Base-by-base conservation (phyloP, 2,113 vertebrate species). In the Carassius gibelio region DNA sequence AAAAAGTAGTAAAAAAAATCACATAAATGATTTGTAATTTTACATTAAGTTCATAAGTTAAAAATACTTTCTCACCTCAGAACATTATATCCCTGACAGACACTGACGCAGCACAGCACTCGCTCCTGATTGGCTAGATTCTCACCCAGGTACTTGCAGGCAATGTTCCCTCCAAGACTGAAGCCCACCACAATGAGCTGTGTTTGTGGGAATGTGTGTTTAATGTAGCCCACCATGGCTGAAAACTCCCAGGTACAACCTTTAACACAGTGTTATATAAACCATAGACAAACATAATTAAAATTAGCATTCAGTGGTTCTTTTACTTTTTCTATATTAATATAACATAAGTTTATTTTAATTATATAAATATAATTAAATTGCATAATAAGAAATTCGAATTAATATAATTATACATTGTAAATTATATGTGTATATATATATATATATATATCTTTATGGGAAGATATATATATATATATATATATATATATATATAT, bases 211-310 rank as follows among this genome's bases (percentile, higher is more conserved):
- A 96, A 98, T 0, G 94, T 91, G 91, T 95, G 96, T 94, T 95
- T 98, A 86, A 99, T 98, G 94, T 96, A 96, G 86, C 93, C 95
- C 15, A 99, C 97, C 98, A 99, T 99, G 85, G 97, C 95, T 21
- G 96, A 93, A 85, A 97, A 99, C 84, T 99, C 98, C 98, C 98
- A 99, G 0, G 98, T 99, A 90, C 98, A 99, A 57, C 98, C 98
- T 99, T 83, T 5, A 5, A 83, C 72, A 84, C 14, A 84, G 84
- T 87, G 1, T 82, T 26, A 72, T 17, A 79, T 34, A 26, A 9
- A 50, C 21, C 30, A 57, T 42, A 59, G 5, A 48, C 42, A 74
- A 26, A 57, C 50, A 68, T 15, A 77, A 79, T 3, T 38, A 14
- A 74, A 74, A 30, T 59, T 5, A 50, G 61, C 42, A 64, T 61